Conservation (phyloP, 2,797 vertebrate species). For the Cheirogaleus major region DNA sequence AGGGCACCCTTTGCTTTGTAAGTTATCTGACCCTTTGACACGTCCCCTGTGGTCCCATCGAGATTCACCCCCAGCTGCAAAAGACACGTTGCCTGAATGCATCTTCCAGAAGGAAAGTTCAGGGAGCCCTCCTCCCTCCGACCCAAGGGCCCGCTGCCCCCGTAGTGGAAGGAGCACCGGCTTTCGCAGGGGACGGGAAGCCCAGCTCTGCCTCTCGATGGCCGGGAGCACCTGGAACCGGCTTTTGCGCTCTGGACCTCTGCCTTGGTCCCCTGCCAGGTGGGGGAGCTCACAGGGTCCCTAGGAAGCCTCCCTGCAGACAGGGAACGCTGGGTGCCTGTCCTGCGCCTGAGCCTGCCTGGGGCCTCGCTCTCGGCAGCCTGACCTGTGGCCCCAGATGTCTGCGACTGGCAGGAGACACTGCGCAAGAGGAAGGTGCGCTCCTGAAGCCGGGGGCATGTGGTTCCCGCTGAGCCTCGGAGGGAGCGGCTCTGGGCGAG, state of each 20-base stretch:
- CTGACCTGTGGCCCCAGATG: background rate
- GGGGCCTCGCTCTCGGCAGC: background rate
- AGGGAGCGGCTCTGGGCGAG: background rate
- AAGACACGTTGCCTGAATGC: background rate
- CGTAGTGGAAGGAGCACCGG: background rate
- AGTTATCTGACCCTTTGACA: background rate
- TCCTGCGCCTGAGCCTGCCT: background rate
- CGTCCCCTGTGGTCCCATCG: background rate
- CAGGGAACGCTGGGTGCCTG: background rate
- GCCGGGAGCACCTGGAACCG: background rate
- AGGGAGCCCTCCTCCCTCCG: background rate
- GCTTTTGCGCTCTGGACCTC: background rate
- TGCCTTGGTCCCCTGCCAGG: background rate
- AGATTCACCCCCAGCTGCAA: background rate
- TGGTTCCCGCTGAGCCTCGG: background rate
- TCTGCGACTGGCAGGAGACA: fast-evolving
- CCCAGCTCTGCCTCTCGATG: background rate
- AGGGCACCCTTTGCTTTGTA: background rate
- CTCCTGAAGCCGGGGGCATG: background rate
- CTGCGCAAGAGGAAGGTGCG: background rate
- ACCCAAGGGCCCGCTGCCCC: background rate
- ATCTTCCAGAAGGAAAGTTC: background rate
- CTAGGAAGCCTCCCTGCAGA: too few relatives aligned
- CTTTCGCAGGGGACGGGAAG: fast-evolving
- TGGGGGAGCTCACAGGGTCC: background rate